phyloP scores from a whole-genome alignment of 2,113 vertebrate genomes.

The Alexandromys fortis region DNA sequence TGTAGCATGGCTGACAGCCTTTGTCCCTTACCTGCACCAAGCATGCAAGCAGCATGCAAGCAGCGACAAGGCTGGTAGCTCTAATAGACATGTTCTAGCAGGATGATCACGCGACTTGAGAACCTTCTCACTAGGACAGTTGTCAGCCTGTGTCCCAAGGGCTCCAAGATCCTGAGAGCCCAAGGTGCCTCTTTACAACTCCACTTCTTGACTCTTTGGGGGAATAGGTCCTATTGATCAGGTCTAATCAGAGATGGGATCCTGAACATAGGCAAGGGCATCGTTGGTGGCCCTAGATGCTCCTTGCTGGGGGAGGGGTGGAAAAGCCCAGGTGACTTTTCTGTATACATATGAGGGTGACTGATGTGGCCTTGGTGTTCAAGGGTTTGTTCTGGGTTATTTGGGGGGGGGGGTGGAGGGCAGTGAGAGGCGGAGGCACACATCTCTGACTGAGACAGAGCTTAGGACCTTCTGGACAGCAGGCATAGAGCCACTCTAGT shows the following conservation, averaged over 20 bases:
- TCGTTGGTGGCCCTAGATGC: fast-evolving
- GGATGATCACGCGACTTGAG: background rate
- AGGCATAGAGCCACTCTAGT: fast-evolving
- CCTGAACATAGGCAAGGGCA: background rate
- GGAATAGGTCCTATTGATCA: background rate
- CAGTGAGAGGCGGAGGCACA: fast-evolving
- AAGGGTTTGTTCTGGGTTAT: background rate
- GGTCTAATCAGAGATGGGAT: background rate
- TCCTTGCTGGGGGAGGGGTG: background rate
- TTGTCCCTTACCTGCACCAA: background rate
- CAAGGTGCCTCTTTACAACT: fast-evolving
- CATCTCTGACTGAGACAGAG: background rate
- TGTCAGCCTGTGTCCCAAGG: no score
- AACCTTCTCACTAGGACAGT: background rate
- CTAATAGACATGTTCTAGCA: fast-evolving
- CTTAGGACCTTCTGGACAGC: fast-evolving
- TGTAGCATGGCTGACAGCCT: background rate
- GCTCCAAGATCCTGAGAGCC: fast-evolving
- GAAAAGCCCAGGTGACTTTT: fast-evolving
- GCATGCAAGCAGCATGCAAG: background rate
- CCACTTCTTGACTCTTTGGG: background rate
- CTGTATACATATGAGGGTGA: background rate
- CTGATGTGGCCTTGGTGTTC: background rate
- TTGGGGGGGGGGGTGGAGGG: background rate
- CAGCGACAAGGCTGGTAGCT: fast-evolving